Conservation (phyloP, 2,113 vertebrate genomes). For the Nipponia nippon region DNA sequence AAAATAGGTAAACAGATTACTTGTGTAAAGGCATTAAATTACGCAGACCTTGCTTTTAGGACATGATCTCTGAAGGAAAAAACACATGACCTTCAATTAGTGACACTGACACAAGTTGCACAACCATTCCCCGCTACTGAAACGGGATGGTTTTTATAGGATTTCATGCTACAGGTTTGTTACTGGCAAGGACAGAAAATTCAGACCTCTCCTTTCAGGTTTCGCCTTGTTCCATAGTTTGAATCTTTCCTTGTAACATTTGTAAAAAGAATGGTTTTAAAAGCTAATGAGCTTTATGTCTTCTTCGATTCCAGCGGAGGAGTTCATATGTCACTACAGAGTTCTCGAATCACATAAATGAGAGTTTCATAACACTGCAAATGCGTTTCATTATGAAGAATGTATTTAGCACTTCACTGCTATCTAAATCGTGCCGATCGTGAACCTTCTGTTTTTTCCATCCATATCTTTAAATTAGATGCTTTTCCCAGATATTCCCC, state of each 20-base stretch:
- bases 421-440: conserved; percentile 14
- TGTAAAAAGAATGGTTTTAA: conserved; percentile 39
- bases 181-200: conserved; percentile 51
- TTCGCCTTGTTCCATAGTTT: conserved; percentile 13
- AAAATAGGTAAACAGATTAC: neutral
- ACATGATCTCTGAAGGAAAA: conserved; percentile 47
- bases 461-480: neutral
- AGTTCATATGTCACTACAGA: neutral
- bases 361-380: conserved; percentile 7
- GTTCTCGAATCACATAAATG: neutral
- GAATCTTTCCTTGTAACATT: neutral
- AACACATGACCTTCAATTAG: conserved; percentile 43
- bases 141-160: neutral
- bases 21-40: neutral
- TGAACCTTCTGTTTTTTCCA: neutral
- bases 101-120: conserved; percentile 5
- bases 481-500: neutral
- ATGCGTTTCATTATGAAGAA: neutral
- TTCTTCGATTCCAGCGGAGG: neutral
- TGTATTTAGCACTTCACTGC: neutral
- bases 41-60: conserved; percentile 14
- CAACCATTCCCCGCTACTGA: neutral
- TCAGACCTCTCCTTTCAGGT: neutral
- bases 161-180: conserved; percentile 1
- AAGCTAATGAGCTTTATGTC: conserved; percentile 48